These are phyloP conservation scores for Synaphobranchus kaupii DNA, from an alignment of 2,797 vertebrate species.

Conservation along the genomic window DNA sequence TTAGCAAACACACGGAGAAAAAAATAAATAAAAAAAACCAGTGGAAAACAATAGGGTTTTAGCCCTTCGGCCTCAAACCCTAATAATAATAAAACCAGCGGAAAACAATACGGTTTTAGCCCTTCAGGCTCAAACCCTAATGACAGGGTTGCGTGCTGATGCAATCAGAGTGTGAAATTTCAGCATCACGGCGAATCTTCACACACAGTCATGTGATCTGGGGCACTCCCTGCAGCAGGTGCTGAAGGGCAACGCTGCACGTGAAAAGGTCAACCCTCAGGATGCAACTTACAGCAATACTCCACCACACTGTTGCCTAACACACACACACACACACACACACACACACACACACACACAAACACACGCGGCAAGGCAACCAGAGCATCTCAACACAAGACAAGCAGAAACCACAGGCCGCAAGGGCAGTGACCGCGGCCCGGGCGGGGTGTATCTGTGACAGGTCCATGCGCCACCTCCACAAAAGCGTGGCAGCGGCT, in stretches of 20 bases:
- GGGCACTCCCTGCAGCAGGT: slow-evolving; percentile 65
- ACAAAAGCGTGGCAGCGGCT: not conserved
- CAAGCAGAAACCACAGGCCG: slow-evolving; percentile 16
- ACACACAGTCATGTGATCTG: slow-evolving; percentile 27
- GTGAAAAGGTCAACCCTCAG: not conserved
- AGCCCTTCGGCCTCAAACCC: no score
- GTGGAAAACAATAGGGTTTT: no score
- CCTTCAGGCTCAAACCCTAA: no score
- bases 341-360: no score
- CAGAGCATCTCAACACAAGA: not conserved
- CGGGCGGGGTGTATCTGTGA: no score
- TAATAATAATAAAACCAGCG: no score
- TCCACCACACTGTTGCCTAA: not conserved
- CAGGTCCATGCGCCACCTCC: not conserved
- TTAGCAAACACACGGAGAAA: no score
- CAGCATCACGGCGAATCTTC: slow-evolving; percentile 39
- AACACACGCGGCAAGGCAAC: no score
- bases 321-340: not conserved
- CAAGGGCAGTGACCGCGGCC: not conserved
- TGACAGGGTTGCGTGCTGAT: slow-evolving; percentile 56
- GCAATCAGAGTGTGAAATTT: slow-evolving; percentile 61
- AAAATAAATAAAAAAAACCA: no score
- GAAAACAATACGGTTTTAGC: no score
- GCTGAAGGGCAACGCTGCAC: slow-evolving; percentile 45
- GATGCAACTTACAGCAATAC: not conserved